These are phyloP conservation scores for human (Homo sapiens) DNA, from an alignment of 2,113 vertebrate genomes.

Conservation along the genomic window GRCh38 chr17:35661001-35661500, in stretches of 20 bases:
- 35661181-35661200: background rate
- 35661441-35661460: background rate
- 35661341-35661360: constrained; percentile 26
- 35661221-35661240: background rate
- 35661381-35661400: constrained; percentile 21
- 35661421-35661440: background rate
- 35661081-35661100: constrained; percentile 42
- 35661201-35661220: background rate
- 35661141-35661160: background rate
- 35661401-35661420: background rate
- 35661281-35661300: background rate
- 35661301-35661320: background rate
- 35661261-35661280: constrained; percentile 1
- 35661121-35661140: background rate
- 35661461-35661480: background rate
- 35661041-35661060: background rate
- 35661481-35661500: background rate
- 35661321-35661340: background rate
- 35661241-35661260: background rate
- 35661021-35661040: constrained; percentile 34
- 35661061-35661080: background rate
- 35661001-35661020: constrained; percentile 29
- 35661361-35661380: constrained; percentile 46
- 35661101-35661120: background rate
- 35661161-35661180: background rate